These are phyloP conservation scores for Neolamprologus tretocephalus DNA, from an alignment of 2,113 vertebrate species.

Conservation along the genomic window DNA sequence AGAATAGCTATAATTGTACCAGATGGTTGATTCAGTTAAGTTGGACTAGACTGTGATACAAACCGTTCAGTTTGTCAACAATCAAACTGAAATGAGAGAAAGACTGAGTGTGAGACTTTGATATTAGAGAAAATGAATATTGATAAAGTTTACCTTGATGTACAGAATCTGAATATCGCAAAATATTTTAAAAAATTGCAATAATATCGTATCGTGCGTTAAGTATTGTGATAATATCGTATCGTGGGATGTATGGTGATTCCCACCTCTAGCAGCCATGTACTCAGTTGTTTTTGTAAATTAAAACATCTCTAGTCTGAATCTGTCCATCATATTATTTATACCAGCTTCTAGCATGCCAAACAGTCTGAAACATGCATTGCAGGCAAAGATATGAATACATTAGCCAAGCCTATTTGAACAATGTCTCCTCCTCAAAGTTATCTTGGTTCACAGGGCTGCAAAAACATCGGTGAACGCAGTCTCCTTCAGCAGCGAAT, in stretches of 20 bases:
- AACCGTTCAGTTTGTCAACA: no score
- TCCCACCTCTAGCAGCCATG: not conserved
- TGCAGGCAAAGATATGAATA: not conserved
- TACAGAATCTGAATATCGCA: no score
- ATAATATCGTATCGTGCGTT: no score
- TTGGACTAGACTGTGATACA: no score
- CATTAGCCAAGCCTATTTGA: not conserved
- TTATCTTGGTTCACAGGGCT: not conserved
- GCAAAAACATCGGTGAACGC: not conserved
- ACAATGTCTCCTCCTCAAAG: constrained; percentile 6
- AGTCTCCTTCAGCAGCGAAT: not conserved
- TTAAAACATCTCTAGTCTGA: not conserved
- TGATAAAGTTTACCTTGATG: no score
- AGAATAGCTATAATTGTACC: no score
- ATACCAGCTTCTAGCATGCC: not conserved
- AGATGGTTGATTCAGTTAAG: no score
- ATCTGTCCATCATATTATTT: not conserved
- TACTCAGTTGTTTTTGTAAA: not conserved
- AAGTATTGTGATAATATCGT: no score
- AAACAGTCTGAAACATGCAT: not conserved
- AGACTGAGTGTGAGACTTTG: no score
- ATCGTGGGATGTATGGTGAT: no score
- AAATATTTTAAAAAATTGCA: rapidly evolving
- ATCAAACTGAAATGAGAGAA: no score
- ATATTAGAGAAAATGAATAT: rapidly evolving